Evolutionary conservation across 1,140 invertebrate genomes (phyloP), one percentile per base, ranked within the genome.

Genomic region (Cydia fagiglandana): DNA sequence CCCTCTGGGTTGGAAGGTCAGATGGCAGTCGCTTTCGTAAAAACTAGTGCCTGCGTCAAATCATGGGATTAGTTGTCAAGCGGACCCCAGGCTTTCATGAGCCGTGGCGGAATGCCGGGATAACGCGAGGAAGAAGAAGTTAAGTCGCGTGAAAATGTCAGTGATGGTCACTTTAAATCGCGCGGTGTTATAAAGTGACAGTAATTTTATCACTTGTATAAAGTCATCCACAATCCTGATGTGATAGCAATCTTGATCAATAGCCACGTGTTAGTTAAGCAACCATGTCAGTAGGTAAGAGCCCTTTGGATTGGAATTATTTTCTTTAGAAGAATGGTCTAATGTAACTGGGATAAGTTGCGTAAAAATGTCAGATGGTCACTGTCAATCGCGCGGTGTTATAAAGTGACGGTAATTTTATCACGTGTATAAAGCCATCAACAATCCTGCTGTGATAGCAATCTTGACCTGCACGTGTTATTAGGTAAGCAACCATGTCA

Each of bases 401-500:
- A 53, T 17, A 53, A 45, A 45, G 41, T 45, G 34, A 13, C 12
- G 12, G 10, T 45, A 10, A 47, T 47, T 47, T 4, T 47, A 47
- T 47, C 45, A 47, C 45, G 1, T 47, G 45, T 47, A 47, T 41
- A 41, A 41, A 38, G 4, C 9, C 38, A 41, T 10, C 7, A 7
- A 41, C 45, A 47, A 47, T 45, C 41, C 41, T 47, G 45, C 45
- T 2, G n/a, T 0, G 50, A 24, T 12, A 61, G 56, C 56, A 24
- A 61, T 53, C n/a, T 53, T 53, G 50, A 53, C 50, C 15, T n/a
- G 2, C 17, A 10, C 17, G 20, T 24, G 56, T 61, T 61, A 61
- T 61, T 61, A 61, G 56, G 53, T 56, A 56, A 56, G 56, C 56
- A 61, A 24, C 20, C 53, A 24, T 20, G 56, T 24, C 56, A 61